phyloP scores from a whole-genome alignment of 2,888 invertebrate species.

The Tinea pellionella region DNA sequence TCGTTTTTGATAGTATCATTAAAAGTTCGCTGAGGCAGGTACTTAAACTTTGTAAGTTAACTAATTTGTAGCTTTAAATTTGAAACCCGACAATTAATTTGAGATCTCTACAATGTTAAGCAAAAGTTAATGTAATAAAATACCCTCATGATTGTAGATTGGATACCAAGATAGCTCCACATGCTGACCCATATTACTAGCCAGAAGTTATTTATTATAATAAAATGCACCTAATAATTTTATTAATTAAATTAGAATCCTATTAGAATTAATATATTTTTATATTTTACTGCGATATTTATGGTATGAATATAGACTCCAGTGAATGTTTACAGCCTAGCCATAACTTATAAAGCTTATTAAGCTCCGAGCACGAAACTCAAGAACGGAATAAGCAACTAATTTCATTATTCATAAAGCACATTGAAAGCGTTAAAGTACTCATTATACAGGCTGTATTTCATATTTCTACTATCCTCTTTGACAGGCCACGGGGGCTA shows the following conservation, averaged over 20 bases:
- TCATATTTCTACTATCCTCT: constrained; percentile 61
- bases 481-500: constrained; percentile 53
- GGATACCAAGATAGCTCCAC: neutral
- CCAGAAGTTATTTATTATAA: too few relatives aligned
- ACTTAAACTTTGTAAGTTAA: neutral
- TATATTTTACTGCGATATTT: neutral
- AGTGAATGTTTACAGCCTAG: constrained; percentile 35
- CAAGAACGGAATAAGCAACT: constrained; percentile 62
- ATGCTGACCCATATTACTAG: neutral
- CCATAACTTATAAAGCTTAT: constrained; percentile 53
- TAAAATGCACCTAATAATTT: too few relatives aligned
- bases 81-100: neutral
- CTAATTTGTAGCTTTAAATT: constrained; percentile 5
- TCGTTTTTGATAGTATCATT: neutral
- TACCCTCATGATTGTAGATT: neutral
- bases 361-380: constrained; percentile 55
- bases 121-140: neutral
- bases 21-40: neutral
- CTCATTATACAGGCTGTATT: constrained; percentile 60
- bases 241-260: neutral
- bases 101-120: neutral
- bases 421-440: constrained; percentile 67
- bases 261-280: neutral
- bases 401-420: constrained; percentile 70
- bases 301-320: neutral